phyloP scores from a whole-genome alignment of 2,888 invertebrate genomes.

The Steinernema hermaphroditum region DNA sequence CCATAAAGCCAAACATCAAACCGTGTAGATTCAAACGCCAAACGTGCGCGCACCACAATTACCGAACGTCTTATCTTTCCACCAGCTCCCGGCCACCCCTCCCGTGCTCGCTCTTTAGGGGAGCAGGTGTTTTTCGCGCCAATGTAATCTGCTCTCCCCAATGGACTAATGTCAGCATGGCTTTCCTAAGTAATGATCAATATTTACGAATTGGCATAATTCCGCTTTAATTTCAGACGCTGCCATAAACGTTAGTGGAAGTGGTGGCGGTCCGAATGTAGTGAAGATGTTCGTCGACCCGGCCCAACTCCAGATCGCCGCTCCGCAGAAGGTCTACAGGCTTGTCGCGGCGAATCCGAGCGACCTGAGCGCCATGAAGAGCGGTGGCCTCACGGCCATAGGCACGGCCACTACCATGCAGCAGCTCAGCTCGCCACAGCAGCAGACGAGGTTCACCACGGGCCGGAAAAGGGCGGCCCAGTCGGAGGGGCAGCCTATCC shows the following conservation, averaged over 20 bases:
- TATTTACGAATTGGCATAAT: neutral
- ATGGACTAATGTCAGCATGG: too few species aligned
- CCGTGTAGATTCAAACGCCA: too few species aligned
- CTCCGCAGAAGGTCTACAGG: conserved; percentile 6
- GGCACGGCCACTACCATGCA: neutral
- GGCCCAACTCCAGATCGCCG: conserved; percentile 17
- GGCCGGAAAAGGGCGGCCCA: conserved; percentile 5
- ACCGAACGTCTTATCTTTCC: too few species aligned
- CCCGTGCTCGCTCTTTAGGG: too few species aligned
- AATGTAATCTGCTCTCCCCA: too few species aligned
- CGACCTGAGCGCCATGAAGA: conserved; percentile 1
- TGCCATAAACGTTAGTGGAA: neutral
- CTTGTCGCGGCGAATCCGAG: neutral
- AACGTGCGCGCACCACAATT: too few species aligned
- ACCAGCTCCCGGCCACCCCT: too few species aligned
- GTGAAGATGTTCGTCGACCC: conserved; percentile 23
- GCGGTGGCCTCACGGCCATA: neutral
- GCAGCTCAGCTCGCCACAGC: neutral
- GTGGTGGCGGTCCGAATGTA: conserved; percentile 1
- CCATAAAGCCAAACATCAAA: too few species aligned
- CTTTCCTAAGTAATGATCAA: neutral
- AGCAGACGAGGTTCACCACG: neutral
- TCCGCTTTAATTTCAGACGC: neutral
- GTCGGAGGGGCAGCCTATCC: neutral
- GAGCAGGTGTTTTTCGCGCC: too few species aligned